phyloP scores from a whole-genome alignment of 1,140 invertebrate species.

The Drosophila kurseongensis region DNA sequence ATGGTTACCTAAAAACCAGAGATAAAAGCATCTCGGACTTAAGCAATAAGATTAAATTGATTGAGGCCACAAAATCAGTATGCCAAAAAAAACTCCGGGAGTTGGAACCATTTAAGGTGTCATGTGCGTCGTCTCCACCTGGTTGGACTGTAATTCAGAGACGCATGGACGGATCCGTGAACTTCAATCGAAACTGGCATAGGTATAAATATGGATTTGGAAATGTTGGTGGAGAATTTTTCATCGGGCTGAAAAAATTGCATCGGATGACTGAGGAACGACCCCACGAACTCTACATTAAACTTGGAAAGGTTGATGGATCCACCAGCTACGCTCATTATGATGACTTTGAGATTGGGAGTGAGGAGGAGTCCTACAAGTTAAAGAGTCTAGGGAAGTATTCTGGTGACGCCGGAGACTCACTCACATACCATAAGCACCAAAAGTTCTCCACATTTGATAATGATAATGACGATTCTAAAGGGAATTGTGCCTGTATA shows the following conservation, averaged over 20 bases:
- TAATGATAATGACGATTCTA: conserved; percentile 87
- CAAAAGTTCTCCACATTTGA: conserved; percentile 88
- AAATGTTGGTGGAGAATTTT: conserved; percentile 46
- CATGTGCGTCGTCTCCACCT: too few relatives aligned
- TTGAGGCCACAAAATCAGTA: too few relatives aligned
- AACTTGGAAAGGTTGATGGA: conserved; percentile 87
- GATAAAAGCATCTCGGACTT: too few relatives aligned
- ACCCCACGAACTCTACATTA: conserved; percentile 84
- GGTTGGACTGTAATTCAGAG: conserved; percentile 53
- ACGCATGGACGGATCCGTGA: conserved; percentile 32
- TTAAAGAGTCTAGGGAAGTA: conserved; percentile 87
- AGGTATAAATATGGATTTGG: conserved; percentile 51
- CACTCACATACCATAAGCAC: conserved; percentile 76
- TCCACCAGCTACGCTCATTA: conserved; percentile 87
- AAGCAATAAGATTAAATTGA: too few relatives aligned
- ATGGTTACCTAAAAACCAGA: too few relatives aligned
- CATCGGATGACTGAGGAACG: conserved; percentile 34
- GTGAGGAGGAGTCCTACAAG: conserved; percentile 87
- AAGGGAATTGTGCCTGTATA: too few relatives aligned
- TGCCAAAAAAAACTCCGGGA: not conserved
- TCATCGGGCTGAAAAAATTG: conserved; percentile 51
- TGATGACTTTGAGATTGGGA: conserved; percentile 87
- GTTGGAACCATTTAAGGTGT: conserved; percentile 12
- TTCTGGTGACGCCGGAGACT: conserved; percentile 88
- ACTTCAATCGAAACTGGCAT: conserved; percentile 46